Base-by-base conservation (phyloP, 37 sponge, comb jelly and placozoan genomes). In the Beroe forskalii region DNA sequence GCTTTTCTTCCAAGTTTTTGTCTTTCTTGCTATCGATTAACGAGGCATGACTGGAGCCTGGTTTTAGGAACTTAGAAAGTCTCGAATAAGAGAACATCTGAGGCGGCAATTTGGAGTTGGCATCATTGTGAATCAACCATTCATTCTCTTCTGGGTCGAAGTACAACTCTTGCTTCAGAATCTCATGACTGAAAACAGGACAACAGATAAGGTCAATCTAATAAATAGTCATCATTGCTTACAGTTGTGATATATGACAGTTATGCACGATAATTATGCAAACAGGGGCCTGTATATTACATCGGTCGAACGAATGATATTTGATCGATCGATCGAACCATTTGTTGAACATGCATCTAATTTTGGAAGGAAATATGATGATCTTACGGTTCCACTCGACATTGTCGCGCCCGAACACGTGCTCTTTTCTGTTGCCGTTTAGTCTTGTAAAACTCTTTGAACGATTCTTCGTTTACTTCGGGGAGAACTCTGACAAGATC, bases 381-480 rank as follows among this genome's bases (percentile, higher is more conserved):
- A 64, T 32, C 40, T 64, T 64, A 64, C 66, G 66, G 66, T 22
- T 64, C 66, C 6, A 69, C 32, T 9, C 32, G 27, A 31, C 37
- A 33, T 17, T 33, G 27, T 36, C 86, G 1, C 1, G 86, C 86
- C 24, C 86, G 86, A 30, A n/a, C 25, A n/a, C 86, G 23, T 28
- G 86, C 86, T 2, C 35, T 41, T 48, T 80, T 80, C 55, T 80
- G 86, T 48, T 80, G 86, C 31, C 55, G 1, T 22, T 44, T 41
- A 20, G 55, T 80, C 3, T 44, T 37, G 55, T 80, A 80, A 43
- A 80, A 80, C 86, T 44, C 55, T 80, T 31, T 80, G 35, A 80
- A 80, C 25, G 86, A 41, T 1, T 41, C 40, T 48, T 38, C 28
- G 30, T 80, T 37, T 4, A 80, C 3, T 0, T 14, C 55, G 4